Evolutionary conservation across 1,140 invertebrate species (phyloP), one percentile per base, ranked within the genome.

Genomic region (Trypoxylus dichotomus): DNA sequence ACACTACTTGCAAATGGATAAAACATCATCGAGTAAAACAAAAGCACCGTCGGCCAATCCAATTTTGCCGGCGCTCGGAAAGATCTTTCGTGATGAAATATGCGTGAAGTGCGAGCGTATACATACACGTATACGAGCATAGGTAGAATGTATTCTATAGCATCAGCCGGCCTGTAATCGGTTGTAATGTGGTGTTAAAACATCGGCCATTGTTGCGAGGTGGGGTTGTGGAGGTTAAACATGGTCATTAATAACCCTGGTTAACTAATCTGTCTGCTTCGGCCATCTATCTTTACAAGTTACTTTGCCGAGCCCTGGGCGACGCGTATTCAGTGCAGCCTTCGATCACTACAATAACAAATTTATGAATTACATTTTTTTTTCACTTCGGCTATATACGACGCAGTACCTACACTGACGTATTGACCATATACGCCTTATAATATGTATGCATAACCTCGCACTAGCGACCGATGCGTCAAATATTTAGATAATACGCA

Each of bases 251-350:
- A 86, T 86, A 85, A 86, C 83, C 82, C 82, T 83, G 84, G 77
- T 86, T 86, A 86, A 86, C 85, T 86, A 86, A 86, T 86, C 85
- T 86, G 85, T 85, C 85, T 83, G 82, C 79, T 79, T 54, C 41
- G 79, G 81, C 83, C 85, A 86, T 86, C 85, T 84, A 86, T 86
- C 85, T 85, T 86, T 86, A 85, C 84, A 85, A 85, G 84, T 86
- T 86, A 86, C 85, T 86, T 82, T 81, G 58, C 74, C 60, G 73
- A 75, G 79, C 81, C 81, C 63, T 77, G 77, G 80, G 81, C 79
- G 80, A 82, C 81, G 78, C 43, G 54, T 71, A 81, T 79, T 75
- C 79, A 78, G 29, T 81, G 76, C 81, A 79, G 75, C 60, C 73
- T 79, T 83, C 81, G 83, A 83, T 83, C 82, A 83, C 80, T 75